Base-by-base conservation (phyloP, 2,888 invertebrate species). In the Drosophila austrosaltans region DNA sequence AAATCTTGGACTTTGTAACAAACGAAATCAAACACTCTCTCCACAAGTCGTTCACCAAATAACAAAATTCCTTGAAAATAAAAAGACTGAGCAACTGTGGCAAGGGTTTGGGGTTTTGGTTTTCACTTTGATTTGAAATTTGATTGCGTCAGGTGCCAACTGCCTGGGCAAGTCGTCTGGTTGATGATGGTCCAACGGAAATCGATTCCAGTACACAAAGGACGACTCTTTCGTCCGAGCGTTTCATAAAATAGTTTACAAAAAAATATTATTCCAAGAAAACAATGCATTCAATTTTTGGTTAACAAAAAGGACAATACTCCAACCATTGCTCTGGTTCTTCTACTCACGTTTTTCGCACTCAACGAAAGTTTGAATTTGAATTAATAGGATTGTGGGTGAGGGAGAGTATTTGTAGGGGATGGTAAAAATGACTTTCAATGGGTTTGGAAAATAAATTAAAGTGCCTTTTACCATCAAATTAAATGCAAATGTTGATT, bases 401-500 rank as follows among this genome's bases (percentile, higher is more conserved):
- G 48, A 22, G 69, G 66, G 59, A 67, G 36, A 22, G 25, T 53
- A 87, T 87, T 83, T 32, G 32, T 6, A 10, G 48, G 1, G 20
- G 22, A 48, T 36, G 71, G 70, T 57, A 71, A 71, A 71, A 75
- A 75, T 75, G 75, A 69, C 71, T 66, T 76, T 83, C 71, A 76
- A 87, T 79, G 78, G 70, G 63, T 76, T 81, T 76, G 75, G 71
- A 74, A 88, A 86, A 82, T 79, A 88, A 88, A 84, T 84, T 88
- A 81, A 84, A 84, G 89, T 84, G 89, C 78, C 79, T 84, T 84
- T 83, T 81, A 78, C 84, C 84, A 83, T 88, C 75, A 88, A 84
- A 84, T 88, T 79, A 83, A 84, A 84, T 75, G 89, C 87, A 84
- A 84, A 84, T 88, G 87, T 88, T 84, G 89, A 81, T 76, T 83